phyloP scores from a whole-genome alignment of 2,113 vertebrate species.

The Nothocercus julius region DNA sequence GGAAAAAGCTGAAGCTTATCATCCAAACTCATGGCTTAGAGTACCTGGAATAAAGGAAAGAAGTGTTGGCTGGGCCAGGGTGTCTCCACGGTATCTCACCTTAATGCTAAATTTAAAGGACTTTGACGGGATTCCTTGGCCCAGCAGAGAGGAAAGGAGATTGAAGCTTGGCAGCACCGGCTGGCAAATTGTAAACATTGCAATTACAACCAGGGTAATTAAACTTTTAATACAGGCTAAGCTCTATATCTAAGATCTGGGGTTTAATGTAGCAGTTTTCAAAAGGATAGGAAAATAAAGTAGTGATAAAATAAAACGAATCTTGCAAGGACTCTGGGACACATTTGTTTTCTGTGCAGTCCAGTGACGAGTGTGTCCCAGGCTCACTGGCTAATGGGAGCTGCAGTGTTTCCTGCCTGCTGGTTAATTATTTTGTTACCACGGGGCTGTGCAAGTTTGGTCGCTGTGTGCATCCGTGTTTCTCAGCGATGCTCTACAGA shows the following conservation, averaged over 20 bases:
- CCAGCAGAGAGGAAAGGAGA: neutral
- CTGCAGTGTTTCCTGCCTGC: neutral
- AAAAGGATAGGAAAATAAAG: conserved; percentile 46
- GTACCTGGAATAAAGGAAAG: neutral
- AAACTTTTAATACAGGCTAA: neutral
- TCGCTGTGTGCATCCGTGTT: neutral
- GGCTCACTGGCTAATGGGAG: neutral
- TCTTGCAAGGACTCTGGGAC: neutral
- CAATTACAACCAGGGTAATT: conserved; percentile 31
- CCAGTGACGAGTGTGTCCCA: neutral
- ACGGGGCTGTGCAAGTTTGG: neutral
- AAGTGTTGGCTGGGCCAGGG: neutral
- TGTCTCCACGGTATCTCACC: neutral
- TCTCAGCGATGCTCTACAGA: neutral
- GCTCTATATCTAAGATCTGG: conserved; percentile 2
- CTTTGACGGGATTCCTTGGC: neutral
- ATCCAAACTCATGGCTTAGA: neutral
- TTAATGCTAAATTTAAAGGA: neutral
- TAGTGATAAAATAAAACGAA: conserved; percentile 20
- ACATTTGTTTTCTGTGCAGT: neutral
- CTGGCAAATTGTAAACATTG: neutral
- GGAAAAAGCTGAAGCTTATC: neutral
- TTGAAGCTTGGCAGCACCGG: neutral
- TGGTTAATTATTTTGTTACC: neutral
- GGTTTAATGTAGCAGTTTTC: conserved; percentile 32